These are phyloP conservation scores for Sparus aurata DNA, from an alignment of 2,797 vertebrate genomes.

Conservation along the genomic window DNA sequence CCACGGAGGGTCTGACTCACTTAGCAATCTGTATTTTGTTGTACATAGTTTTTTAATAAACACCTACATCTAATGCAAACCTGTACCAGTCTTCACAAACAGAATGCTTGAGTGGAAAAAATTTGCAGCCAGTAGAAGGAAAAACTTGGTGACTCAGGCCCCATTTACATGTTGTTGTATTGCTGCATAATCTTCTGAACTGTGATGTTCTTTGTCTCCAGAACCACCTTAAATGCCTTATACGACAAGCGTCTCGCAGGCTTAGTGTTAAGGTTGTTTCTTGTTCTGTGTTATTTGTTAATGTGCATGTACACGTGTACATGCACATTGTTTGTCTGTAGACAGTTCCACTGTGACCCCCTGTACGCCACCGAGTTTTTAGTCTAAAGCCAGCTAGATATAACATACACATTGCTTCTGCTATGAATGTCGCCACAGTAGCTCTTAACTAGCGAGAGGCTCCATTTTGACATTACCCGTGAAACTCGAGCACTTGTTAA, in stretches of 20 bases:
- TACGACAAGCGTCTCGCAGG: slow-evolving; percentile 72
- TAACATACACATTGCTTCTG: slow-evolving; percentile 25
- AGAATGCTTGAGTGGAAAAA: slow-evolving; percentile 48
- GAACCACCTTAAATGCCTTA: slow-evolving; percentile 89
- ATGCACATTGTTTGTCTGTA: slow-evolving; percentile 46
- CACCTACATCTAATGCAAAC: slow-evolving; percentile 59
- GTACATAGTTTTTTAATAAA: slow-evolving; percentile 43
- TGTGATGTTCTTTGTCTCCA: slow-evolving; percentile 74
- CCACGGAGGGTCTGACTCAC: slow-evolving; percentile 56
- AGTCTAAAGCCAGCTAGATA: slow-evolving; percentile 59
- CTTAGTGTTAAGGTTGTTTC: slow-evolving; percentile 70
- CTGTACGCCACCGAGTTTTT: slow-evolving; percentile 58
- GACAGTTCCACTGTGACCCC: slow-evolving; percentile 84
- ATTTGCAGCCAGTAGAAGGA: slow-evolving; percentile 38
- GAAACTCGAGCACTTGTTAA: slow-evolving; percentile 50
- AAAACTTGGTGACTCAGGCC: slow-evolving; percentile 75
- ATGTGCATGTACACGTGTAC: slow-evolving; percentile 37
- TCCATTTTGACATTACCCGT: slow-evolving; percentile 42
- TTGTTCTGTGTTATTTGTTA: slow-evolving; percentile 56
- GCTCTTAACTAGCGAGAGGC: slow-evolving; percentile 19
- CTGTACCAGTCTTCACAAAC: slow-evolving; percentile 48
- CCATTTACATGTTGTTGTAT: slow-evolving; percentile 66
- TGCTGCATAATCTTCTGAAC: slow-evolving; percentile 70
- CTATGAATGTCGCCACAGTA: slow-evolving; percentile 54
- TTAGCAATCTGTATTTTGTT: slow-evolving; percentile 62